Evolutionary conservation across 1,140 invertebrate genomes (phyloP).

Genomic region (Berghia stephanieae): DNA sequence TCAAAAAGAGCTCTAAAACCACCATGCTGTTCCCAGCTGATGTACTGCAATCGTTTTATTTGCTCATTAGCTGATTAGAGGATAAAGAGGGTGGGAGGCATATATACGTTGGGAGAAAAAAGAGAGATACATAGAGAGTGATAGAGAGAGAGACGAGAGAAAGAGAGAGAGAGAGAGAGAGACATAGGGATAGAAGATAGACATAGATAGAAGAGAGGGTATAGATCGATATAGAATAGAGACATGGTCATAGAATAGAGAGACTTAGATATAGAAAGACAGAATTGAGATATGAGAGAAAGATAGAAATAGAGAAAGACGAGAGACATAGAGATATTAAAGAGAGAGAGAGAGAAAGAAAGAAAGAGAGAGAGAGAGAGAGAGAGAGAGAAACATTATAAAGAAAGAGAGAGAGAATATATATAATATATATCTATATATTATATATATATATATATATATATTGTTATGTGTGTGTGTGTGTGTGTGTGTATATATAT

Average conservation of each 20-base stretch:
- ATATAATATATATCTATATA: not conserved
- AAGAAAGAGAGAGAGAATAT: too few relatives aligned
- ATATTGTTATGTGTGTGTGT: not conserved
- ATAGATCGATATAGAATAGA: not conserved
- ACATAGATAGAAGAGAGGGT: not conserved
- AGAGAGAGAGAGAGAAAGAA: conserved; percentile 3
- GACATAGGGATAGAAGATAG: not conserved
- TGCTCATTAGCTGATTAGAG: not conserved
- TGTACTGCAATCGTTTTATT: not conserved
- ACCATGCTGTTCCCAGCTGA: not conserved
- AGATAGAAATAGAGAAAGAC: not conserved
- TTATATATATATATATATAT: not conserved
- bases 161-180: conserved; percentile 6
- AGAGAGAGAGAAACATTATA: too few relatives aligned
- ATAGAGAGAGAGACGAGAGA: not conserved
- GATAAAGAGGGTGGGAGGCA: not conserved
- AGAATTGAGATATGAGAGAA: not conserved
- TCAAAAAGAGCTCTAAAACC: not conserved
- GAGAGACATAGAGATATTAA: not conserved
- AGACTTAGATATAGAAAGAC: not conserved
- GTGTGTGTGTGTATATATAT: conserved; percentile 15
- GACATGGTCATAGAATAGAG: not conserved
- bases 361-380: not conserved
- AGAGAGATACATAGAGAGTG: not conserved
- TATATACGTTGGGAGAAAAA: not conserved